These are phyloP conservation scores for Atta texana DNA, from an alignment of 1,140 invertebrate species.

Conservation along the genomic window DNA sequence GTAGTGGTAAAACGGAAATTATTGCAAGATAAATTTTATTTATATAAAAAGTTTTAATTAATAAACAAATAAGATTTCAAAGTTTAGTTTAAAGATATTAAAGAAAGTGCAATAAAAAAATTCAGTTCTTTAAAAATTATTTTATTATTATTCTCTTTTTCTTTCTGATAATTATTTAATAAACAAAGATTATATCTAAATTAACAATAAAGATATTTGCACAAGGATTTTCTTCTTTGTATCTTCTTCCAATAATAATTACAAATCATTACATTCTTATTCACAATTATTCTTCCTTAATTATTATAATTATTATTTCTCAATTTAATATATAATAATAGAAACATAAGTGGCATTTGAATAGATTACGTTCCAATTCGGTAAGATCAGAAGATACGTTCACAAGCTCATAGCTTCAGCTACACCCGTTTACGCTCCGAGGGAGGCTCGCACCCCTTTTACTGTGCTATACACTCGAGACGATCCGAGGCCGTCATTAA, in stretches of 20 bases:
- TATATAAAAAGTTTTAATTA: background rate
- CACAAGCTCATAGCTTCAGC: conserved; percentile 32
- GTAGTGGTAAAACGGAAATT: background rate
- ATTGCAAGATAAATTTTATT: background rate
- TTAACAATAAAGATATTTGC: background rate
- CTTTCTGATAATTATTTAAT: conserved; percentile 10
- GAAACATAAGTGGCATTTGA: background rate
- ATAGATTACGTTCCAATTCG: background rate
- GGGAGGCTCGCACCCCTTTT: conserved; percentile 67
- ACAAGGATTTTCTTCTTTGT: background rate
- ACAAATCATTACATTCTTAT: background rate
- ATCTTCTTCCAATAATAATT: background rate
- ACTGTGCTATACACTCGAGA: conserved; percentile 65
- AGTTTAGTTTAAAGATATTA: background rate
- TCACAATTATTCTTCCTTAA: background rate
- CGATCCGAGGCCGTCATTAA: conserved; percentile 78
- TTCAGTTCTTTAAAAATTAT: background rate
- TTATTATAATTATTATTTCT: background rate
- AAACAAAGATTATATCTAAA: background rate
- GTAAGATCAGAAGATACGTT: background rate
- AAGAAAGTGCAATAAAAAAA: background rate
- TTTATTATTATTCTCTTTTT: background rate
- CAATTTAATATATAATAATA: background rate
- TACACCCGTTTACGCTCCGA: conserved; percentile 44
- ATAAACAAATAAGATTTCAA: background rate